Evolutionary conservation across 2,113 vertebrate species (phyloP).

Genomic region (Clupea harengus): DNA sequence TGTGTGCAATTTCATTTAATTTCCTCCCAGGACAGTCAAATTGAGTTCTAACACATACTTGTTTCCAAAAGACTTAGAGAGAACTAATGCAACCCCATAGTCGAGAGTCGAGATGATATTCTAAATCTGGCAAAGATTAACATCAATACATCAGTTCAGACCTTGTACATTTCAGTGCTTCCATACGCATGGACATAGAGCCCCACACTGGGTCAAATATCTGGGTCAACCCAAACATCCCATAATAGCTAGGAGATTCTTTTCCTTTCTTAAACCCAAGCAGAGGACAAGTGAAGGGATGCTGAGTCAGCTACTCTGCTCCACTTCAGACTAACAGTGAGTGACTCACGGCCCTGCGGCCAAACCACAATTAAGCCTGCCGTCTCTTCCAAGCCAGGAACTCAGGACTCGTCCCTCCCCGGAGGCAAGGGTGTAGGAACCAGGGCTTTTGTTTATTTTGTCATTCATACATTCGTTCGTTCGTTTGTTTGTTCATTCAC

Average conservation of each 20-base stretch:
- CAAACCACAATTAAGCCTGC: slow-evolving; percentile 16
- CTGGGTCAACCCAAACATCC: not conserved
- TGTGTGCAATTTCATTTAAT: not conserved
- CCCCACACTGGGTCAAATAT: not conserved
- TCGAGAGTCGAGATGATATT: not conserved
- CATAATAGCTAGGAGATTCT: not conserved
- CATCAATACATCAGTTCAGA: not conserved
- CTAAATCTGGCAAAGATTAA: not conserved
- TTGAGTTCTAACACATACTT: not conserved
- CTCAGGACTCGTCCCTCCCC: not conserved
- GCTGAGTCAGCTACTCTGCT: not conserved
- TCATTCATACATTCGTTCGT: not conserved
- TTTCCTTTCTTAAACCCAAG: not conserved
- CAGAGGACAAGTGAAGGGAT: not conserved
- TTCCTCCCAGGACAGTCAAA: not conserved
- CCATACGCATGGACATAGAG: not conserved
- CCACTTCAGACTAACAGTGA: not conserved
- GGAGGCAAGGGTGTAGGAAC: not conserved
- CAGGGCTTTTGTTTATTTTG: not conserved
- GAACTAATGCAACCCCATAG: not conserved
- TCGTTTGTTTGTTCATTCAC: not conserved
- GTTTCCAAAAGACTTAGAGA: slow-evolving; percentile 14
- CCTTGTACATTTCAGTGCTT: not conserved
- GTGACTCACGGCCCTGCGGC: not conserved
- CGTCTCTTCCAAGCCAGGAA: not conserved